Base-by-base conservation (phyloP, 2,797 vertebrate species). In the Vespertilio murinus region DNA sequence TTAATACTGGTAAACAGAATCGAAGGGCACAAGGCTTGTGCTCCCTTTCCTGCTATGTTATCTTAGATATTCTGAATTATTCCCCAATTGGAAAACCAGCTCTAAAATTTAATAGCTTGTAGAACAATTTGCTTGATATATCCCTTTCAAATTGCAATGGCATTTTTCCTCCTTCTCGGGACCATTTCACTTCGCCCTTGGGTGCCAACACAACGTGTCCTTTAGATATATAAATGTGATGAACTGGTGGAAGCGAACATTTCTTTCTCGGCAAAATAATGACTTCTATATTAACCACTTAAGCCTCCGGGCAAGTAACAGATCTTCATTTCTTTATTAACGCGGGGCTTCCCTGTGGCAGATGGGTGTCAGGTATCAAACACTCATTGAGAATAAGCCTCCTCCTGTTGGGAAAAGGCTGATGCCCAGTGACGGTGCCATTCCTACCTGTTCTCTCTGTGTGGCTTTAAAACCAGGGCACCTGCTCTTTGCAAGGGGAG, bases 191-290 rank as follows among this genome's bases (percentile, higher is more conserved):
- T 90, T 88, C 96, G 95, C 94, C 97, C 95, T 97, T 97, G 93
- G 94, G 95, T 97, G 82, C 93, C 95, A 92, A 95, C 85, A 95
- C 71, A 84, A 78, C 74, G 88, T 96, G 88, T 96, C 97, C 96
- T 95, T 94, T 91, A 91, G 95, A 96, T 97, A 92, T 35, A 97
- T 95, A 97, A 97, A 97, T 92, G 61, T 97, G 95, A 97, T 89
- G 67, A 94, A 95, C 75, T 83, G 45, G 88, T 86, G 93, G 92
- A 93, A 94, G 81, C 92, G 93, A 96, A 84, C 59, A 79, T 93
- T 95, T 69, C 82, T 95, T 93, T 94, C 93, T 89, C 92, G 49
- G 33, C 80, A 96, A 96, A 97, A 97, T 95, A 96, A 94, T 96
- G 93, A 82, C 90, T 96, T 97, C 93, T 88, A 23, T 94, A 95